A percentile compares a stretch with the other conserved stretches of the same genome.
Evolutionary conservation across 2,113 vertebrate species (phyloP).

Genomic region (Ptilonorhynchus violaceus): DNA sequence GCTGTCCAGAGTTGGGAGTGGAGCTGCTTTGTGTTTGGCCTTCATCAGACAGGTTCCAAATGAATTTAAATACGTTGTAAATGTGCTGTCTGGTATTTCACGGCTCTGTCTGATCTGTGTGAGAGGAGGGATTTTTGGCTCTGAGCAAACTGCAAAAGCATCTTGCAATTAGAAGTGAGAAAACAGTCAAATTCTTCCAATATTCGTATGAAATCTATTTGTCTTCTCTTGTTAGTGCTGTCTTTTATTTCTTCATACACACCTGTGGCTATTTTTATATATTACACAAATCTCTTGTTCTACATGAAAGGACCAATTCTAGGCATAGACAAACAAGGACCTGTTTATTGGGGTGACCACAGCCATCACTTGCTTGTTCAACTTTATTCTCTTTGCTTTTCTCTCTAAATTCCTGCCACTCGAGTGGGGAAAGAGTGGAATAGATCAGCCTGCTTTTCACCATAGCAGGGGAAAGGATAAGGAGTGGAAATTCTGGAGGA

Average conservation of each 20-base stretch:
- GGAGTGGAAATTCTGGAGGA: neutral
- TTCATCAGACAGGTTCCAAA: neutral
- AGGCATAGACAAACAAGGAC: neutral
- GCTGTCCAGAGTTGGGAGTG: neutral
- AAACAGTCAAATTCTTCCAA: neutral
- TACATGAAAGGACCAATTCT: neutral
- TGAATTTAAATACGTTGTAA: slow-evolving; percentile 26
- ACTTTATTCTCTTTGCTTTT: neutral
- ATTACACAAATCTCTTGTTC: neutral
- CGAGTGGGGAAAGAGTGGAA: neutral
- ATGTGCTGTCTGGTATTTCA: neutral
- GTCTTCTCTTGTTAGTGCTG: neutral
- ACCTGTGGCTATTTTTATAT: neutral
- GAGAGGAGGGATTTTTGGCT: neutral
- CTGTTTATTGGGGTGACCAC: neutral
- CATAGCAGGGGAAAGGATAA: neutral
- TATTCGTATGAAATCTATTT: neutral
- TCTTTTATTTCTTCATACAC: neutral
- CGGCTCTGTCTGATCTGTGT: neutral
- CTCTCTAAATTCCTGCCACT: neutral
- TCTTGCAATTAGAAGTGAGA: slow-evolving; percentile 5
- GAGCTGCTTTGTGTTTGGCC: slow-evolving; percentile 3
- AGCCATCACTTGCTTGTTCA: neutral
- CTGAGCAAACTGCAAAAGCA: neutral
- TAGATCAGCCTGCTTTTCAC: neutral